These are phyloP conservation scores for Phalacrocorax brasilianus DNA, from an alignment of 2,113 vertebrate genomes.

Conservation along the genomic window DNA sequence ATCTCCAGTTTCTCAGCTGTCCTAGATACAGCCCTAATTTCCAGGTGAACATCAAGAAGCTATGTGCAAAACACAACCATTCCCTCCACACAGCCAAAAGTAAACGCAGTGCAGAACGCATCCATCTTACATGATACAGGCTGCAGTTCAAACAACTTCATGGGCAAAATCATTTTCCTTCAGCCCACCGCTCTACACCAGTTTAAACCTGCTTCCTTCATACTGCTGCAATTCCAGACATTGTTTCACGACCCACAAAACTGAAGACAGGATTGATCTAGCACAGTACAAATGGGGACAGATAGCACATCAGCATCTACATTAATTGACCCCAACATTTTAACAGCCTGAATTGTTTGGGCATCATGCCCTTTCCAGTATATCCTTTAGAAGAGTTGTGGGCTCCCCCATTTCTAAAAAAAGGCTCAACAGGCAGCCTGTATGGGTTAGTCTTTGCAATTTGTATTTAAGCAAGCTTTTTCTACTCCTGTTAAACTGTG, in stretches of 20 bases:
- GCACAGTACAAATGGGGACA: neutral
- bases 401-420: too few species aligned
- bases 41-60: neutral
- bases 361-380: neutral
- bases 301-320: fast-evolving
- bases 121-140: neutral
- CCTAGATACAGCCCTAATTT: neutral
- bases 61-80: neutral
- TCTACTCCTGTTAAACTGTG: neutral
- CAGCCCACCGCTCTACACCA: neutral
- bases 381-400: neutral
- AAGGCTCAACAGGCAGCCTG: neutral
- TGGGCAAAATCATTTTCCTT: neutral
- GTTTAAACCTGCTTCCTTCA: neutral
- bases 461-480: neutral
- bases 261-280: neutral
- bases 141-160: neutral
- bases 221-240: neutral
- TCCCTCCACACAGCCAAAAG: neutral
- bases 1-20: neutral
- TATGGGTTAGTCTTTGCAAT: neutral
- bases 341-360: too few species aligned
- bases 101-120: neutral
- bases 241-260: neutral
- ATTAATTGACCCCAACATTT: neutral